Evolutionary conservation across 2,113 vertebrate genomes (phyloP), one percentile per base, ranked within the genome.

Genomic region (Synodontis membranacea): DNA sequence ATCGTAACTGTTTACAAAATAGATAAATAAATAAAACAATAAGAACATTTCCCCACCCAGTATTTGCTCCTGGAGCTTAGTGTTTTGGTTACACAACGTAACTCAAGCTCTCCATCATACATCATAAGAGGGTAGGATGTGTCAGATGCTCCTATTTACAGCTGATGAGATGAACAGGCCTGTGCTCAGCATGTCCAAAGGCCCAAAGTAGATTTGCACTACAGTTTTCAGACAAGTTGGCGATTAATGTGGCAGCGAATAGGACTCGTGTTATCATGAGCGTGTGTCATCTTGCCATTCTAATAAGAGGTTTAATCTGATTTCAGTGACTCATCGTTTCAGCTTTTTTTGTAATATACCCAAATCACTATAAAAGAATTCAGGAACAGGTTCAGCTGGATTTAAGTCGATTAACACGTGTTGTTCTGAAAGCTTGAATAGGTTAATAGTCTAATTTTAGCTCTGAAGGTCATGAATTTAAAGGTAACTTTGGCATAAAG

Each of bases 111-210:
- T 82, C 39, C 86, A 64, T 86, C 88, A 86, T 87, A 78, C 78
- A 87, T 88, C 74, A 58, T 72, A 37, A 86, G 72, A 72, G 60
- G 79, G 42, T 23, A 50, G 37, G 28, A 84, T 88, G 62, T 84
- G n/a, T 68, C 56, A 46, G 31, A 60, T 82, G 81, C 66, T 52
- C 76, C 83, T 89, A 89, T 88, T 90, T 88, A 50, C 72, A 90
- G 86, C 81, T 21, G 80, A 78, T 86, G 78, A 89, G 87, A 56
- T 54, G 10, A 60, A 74, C 85, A 88, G 74, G 37, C 23, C 66
- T 23, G 72, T 5, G 34, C 14, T 83, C 83, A 89, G 85, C 86
- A 70, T 81, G 46, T 84, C 21, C 11, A 62, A 68, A 21, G 14
- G 80, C 80, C 84, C 37, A 82, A 75, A 83, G 75, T 83, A 76